Conservation (phyloP, 2,113 vertebrate genomes). For the Brienomyrus brachyistius region DNA sequence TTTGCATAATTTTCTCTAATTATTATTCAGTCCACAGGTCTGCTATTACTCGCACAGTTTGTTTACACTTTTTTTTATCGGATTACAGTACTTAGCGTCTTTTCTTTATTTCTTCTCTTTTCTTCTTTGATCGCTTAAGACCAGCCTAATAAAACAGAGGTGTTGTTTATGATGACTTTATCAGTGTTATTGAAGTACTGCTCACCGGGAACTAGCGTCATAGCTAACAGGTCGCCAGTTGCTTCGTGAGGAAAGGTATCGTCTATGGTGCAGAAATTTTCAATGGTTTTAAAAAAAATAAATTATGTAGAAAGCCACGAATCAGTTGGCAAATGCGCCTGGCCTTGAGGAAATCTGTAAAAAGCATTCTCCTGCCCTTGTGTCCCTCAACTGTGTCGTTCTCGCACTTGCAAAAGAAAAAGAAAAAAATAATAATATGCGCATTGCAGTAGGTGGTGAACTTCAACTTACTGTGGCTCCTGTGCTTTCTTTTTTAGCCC, state of each 20-base stretch:
- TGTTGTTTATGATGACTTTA: neutral
- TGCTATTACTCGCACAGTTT: neutral
- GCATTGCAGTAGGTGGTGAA: conserved; percentile 5
- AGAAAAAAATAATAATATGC: neutral
- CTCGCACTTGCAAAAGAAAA: neutral
- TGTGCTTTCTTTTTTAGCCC: neutral
- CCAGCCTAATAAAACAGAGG: neutral
- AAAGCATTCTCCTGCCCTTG: neutral
- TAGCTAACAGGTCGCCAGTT: neutral
- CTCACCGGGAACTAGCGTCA: neutral
- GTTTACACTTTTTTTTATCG: neutral
- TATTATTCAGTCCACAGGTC: conserved; percentile 2
- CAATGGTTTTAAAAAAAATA: neutral
- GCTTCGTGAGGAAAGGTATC: neutral
- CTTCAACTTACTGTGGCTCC: neutral
- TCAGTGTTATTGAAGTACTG: neutral
- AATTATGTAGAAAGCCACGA: neutral
- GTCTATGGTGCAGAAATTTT: neutral
- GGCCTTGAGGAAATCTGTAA: neutral
- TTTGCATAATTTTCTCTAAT: conserved; percentile 13
- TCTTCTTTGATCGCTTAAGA: neutral
- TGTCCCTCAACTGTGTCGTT: neutral
- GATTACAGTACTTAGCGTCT: neutral
- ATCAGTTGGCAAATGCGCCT: neutral
- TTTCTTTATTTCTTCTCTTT: neutral